A percentile compares a stretch with the other conserved stretches of the same genome.
phyloP scores from a whole-genome alignment of 2,797 vertebrate genomes.

The Holocentrus rufus region DNA sequence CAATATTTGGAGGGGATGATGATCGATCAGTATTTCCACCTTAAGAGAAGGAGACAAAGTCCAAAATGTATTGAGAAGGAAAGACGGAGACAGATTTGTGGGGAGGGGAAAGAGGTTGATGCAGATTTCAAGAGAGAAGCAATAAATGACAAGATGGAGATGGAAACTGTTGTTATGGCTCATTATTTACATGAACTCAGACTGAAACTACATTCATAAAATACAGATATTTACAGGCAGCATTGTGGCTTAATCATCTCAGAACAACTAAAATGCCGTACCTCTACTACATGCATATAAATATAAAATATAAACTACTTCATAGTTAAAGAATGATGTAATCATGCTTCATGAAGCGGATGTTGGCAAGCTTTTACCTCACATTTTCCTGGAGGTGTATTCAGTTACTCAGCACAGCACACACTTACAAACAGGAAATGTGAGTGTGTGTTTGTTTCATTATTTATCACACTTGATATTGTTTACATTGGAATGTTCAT shows the following conservation, averaged over 20 bases:
- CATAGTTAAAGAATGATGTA: not conserved
- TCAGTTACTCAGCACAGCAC: not conserved
- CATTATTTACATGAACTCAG: slow-evolving; percentile 59
- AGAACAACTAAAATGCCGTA: slow-evolving; percentile 4
- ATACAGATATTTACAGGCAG: slow-evolving; percentile 9
- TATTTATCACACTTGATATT: slow-evolving; percentile 5
- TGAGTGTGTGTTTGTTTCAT: slow-evolving; percentile 7
- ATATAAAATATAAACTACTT: slow-evolving; percentile 13
- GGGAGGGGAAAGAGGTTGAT: slow-evolving; percentile 54
- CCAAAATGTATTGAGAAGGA: slow-evolving; percentile 44
- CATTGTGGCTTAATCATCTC: slow-evolving; percentile 9
- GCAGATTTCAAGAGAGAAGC: slow-evolving; percentile 67
- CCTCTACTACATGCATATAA: slow-evolving; percentile 22
- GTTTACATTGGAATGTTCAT: slow-evolving; percentile 13
- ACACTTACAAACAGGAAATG: not conserved
- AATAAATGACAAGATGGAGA: slow-evolving; percentile 78
- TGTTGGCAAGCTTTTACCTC: not conserved
- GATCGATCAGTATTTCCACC: slow-evolving; percentile 68
- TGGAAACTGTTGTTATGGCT: slow-evolving; percentile 42
- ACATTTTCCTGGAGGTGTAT: not conserved
- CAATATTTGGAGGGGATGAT: slow-evolving; percentile 53
- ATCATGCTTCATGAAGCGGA: not conserved
- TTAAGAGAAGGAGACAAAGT: slow-evolving; percentile 53
- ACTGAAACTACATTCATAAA: slow-evolving; percentile 20
- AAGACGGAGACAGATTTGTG: slow-evolving; percentile 45